These are phyloP conservation scores for Lycocorax pyrrhopterus DNA, from an alignment of 2,113 vertebrate species.

Conservation along the genomic window DNA sequence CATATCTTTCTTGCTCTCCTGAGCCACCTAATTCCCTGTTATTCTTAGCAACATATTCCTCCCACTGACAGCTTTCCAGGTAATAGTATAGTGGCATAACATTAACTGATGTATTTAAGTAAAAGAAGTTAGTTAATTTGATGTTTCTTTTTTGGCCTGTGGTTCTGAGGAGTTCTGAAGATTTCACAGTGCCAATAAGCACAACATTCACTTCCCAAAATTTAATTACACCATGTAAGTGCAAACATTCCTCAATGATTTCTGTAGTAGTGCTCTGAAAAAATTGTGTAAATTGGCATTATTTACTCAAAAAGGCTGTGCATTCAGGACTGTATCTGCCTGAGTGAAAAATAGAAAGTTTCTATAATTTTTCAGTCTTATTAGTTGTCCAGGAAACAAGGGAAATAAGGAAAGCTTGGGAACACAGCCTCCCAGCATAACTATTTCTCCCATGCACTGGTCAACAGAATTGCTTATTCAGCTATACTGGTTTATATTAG, in stretches of 20 bases:
- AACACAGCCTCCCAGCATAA: neutral
- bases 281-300: neutral
- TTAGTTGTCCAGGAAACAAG: neutral
- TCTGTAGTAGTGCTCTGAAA: neutral
- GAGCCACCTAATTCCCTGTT: neutral
- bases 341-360: neutral
- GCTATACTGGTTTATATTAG: neutral
- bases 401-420: neutral
- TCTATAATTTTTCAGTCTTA: neutral
- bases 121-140: neutral
- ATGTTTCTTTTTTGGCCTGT: constrained; percentile 71
- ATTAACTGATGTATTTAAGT: neutral
- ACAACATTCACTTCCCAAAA: constrained; percentile 81
- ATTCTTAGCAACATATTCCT: constrained; percentile 25
- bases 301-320: neutral
- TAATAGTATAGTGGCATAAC: neutral
- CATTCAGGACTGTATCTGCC: neutral
- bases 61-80: constrained; percentile 33
- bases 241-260: neutral
- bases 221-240: constrained; percentile 79
- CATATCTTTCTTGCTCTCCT: neutral
- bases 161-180: constrained; percentile 76
- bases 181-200: constrained; percentile 86
- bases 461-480: neutral
- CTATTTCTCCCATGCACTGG: neutral